These are phyloP conservation scores for Drosophila melanogaster DNA, from an alignment of 1,140 invertebrate species.

Conservation along the genomic window Release_6_plus_ISO1_MT NT_033777.3:9428501-9429000, in stretches of 20 bases:
- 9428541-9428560: constrained; percentile 80
- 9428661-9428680: constrained; percentile 44
- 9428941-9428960: constrained; percentile 36
- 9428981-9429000: background rate
- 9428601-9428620: constrained; percentile 38
- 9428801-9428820: constrained; percentile 5
- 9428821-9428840: constrained; percentile 6
- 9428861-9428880: constrained; percentile 13
- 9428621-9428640: constrained; percentile 40
- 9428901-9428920: constrained; percentile 40
- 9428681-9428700: constrained; percentile 43
- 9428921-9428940: constrained; percentile 63
- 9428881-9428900: constrained; percentile 49
- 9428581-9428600: constrained; percentile 65
- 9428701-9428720: constrained; percentile 44
- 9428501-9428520: constrained; percentile 52
- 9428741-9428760: background rate
- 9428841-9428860: constrained; percentile 1
- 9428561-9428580: constrained; percentile 80
- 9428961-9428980: constrained; percentile 49
- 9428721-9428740: constrained; percentile 2
- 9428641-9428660: constrained; percentile 47
- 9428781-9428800: background rate
- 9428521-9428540: constrained; percentile 77
- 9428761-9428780: constrained; percentile 15